Evolutionary conservation across 2,888 invertebrate genomes (phyloP).

Genomic region (Pemphredon lugubris): DNA sequence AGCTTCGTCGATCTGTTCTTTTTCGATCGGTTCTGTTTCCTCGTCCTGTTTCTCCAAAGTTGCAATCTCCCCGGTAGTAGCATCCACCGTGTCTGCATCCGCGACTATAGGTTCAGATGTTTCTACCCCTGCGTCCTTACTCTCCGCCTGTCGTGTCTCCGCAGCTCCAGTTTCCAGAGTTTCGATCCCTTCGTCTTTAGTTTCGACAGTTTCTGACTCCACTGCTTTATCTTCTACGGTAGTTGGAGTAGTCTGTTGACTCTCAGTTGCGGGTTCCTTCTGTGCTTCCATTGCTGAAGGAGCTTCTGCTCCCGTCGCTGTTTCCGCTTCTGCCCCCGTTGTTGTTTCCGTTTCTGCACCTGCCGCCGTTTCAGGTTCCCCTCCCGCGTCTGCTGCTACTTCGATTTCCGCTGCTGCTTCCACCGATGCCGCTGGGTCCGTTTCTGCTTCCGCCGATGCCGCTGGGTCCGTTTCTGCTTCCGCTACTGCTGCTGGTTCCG

Average conservation of each 20-base stretch:
- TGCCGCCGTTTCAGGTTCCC: conserved; percentile 5
- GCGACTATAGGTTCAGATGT: too few species aligned
- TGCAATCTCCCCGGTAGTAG: too few species aligned
- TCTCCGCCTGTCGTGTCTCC: too few species aligned
- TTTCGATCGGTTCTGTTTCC: too few species aligned
- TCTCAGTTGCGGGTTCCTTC: neutral
- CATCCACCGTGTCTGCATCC: too few species aligned
- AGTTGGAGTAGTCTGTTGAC: neutral
- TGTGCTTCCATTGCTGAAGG: neutral
- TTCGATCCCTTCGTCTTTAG: too few species aligned
- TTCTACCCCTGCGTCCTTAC: too few species aligned
- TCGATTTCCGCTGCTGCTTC: neutral
- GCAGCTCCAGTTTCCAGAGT: too few species aligned
- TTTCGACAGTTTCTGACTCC: too few species aligned
- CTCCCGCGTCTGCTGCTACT: too few species aligned
- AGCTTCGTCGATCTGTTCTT: too few species aligned
- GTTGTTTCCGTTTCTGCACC: neutral
- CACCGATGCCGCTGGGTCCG: neutral
- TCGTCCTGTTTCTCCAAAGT: too few species aligned
- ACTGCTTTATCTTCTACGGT: neutral
- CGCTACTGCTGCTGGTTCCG: conserved; percentile 2
- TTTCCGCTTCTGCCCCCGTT: neutral
- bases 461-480: conserved; percentile 20
- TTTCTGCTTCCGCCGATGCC: neutral
- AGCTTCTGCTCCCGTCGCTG: neutral